A percentile compares a stretch with the other conserved stretches of the same genome.
Conservation (phyloP, 2,797 vertebrate species). For the Argyrosomus regius region DNA sequence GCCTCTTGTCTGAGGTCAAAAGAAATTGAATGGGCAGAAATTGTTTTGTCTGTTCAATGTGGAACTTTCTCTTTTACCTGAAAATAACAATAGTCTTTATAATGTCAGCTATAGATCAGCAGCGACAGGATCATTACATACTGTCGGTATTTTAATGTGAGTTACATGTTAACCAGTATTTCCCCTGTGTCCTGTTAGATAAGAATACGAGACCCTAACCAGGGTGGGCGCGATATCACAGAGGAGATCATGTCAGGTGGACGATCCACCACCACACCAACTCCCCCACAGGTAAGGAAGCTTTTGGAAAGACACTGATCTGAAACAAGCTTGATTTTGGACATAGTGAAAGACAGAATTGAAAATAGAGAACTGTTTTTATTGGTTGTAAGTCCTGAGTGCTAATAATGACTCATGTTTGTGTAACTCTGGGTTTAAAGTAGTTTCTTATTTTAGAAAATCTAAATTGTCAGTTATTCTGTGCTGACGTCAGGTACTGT, state of each 20-base stretch:
- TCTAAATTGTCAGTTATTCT: neutral
- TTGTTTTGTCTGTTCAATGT: constrained; percentile 69
- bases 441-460: constrained; percentile 11
- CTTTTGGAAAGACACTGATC: neutral
- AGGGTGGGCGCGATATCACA: constrained; percentile 97
- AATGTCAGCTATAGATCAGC: constrained; percentile 54
- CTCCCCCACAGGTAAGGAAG: constrained; percentile 93
- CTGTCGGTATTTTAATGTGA: constrained; percentile 30
- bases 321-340: neutral
- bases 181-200: constrained; percentile 84
- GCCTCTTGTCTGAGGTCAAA: constrained; percentile 69
- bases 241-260: constrained; percentile 99
- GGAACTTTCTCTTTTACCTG: constrained; percentile 78
- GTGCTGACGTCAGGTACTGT: neutral
- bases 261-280: constrained; percentile 94
- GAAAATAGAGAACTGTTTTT: neutral
- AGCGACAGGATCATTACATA: constrained; percentile 27
- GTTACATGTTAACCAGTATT: neutral
- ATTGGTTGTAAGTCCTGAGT: neutral
- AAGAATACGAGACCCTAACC: constrained; percentile 98
- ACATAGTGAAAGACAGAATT: neutral
- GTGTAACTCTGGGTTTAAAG: neutral
- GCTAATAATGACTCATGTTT: neutral
- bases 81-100: constrained; percentile 68
- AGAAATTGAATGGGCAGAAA: constrained; percentile 59